A percentile compares a stretch with the other conserved stretches of the same genome.
Evolutionary conservation across 1,140 invertebrate genomes (phyloP).

Genomic region (Onthophagus taurus): DNA sequence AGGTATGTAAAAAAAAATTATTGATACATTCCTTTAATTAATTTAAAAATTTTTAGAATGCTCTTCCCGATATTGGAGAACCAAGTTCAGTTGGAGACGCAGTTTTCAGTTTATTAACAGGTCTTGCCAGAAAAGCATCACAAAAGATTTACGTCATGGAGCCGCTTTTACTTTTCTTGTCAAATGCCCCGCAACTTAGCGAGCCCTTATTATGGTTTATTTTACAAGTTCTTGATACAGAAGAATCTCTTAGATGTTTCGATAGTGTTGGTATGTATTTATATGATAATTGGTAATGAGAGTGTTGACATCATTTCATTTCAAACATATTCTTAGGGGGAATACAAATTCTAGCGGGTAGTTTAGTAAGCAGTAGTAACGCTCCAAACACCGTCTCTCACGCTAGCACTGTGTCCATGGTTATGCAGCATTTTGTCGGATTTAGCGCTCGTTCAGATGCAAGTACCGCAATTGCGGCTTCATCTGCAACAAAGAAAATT

Average conservation of each 20-base stretch:
- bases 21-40: not conserved
- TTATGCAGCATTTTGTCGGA: slow-evolving; percentile 56
- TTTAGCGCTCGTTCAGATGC: slow-evolving; percentile 37
- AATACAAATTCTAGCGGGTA: slow-evolving; percentile 49
- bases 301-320: not conserved
- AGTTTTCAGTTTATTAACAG: slow-evolving; percentile 70
- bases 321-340: slow-evolving; percentile 40
- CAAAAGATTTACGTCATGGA: slow-evolving; percentile 61
- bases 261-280: slow-evolving; percentile 41
- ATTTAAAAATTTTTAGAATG: slow-evolving; percentile 19
- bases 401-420: slow-evolving; percentile 40
- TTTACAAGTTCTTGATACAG: slow-evolving; percentile 58
- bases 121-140: slow-evolving; percentile 59
- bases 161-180: slow-evolving; percentile 65
- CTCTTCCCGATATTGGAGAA: slow-evolving; percentile 43
- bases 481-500: slow-evolving; percentile 47
- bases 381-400: slow-evolving; percentile 40
- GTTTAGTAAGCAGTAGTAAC: slow-evolving; percentile 47
- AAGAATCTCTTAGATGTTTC: slow-evolving; percentile 56
- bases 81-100: slow-evolving; percentile 69
- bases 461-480: slow-evolving; percentile 41
- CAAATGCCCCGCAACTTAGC: slow-evolving; percentile 52
- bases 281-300: not conserved
- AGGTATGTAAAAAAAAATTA: too few species aligned
- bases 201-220: slow-evolving; percentile 70